phyloP scores from a whole-genome alignment of 2,113 vertebrate species.

The Bos javanicus region DNA sequence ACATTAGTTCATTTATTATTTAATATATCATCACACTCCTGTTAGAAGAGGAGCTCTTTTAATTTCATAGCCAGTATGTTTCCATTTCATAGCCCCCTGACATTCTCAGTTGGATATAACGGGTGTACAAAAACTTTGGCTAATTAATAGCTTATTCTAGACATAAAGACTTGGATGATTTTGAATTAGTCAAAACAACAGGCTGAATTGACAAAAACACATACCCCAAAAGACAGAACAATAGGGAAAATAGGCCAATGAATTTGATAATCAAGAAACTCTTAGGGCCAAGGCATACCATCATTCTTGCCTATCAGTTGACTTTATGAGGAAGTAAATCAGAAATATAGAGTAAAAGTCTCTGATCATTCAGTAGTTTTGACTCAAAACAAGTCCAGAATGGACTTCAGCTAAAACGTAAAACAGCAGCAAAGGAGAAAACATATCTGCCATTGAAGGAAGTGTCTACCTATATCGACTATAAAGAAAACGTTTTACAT shows the following conservation, averaged over 20 bases:
- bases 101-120: neutral
- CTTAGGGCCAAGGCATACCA: neutral
- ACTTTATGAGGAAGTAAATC: neutral
- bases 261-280: neutral
- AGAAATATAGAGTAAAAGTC: neutral
- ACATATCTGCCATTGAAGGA: neutral
- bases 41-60: neutral
- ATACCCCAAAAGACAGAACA: neutral
- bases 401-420: neutral
- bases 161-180: neutral
- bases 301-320: neutral
- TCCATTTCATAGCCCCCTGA: neutral
- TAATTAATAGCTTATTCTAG: constrained; percentile 49
- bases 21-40: neutral
- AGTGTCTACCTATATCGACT: neutral
- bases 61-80: constrained; percentile 22
- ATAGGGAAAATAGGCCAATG: neutral
- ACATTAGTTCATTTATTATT: neutral
- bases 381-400: neutral
- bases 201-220: neutral
- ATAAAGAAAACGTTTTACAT: neutral
- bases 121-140: constrained; percentile 10
- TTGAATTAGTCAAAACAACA: constrained; percentile 17
- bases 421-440: neutral
- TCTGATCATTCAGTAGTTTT: neutral